Conservation (phyloP, 2,797 vertebrate species). For the Rhyacichthys aspro region DNA sequence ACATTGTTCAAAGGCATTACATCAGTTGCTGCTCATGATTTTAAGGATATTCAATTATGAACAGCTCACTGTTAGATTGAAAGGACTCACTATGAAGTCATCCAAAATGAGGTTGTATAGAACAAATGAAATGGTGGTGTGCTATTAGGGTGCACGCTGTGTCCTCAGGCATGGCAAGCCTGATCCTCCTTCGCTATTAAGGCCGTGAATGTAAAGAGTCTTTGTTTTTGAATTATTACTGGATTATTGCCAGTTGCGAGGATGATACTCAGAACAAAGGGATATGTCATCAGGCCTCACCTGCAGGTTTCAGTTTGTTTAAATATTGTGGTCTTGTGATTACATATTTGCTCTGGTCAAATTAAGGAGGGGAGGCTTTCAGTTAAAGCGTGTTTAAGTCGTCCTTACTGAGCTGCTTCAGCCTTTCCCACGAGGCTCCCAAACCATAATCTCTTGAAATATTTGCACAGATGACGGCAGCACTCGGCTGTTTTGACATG, state of each 20-base stretch:
- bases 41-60: not conserved
- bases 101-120: constrained; percentile 18
- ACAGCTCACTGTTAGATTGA: not conserved
- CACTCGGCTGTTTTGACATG: constrained; percentile 67
- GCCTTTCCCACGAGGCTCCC: constrained; percentile 76
- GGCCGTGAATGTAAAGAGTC: constrained; percentile 54
- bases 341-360: constrained; percentile 26
- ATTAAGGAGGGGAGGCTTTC: constrained; percentile 37
- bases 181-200: constrained; percentile 44
- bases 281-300: constrained; percentile 51
- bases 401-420: constrained; percentile 54
- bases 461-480: constrained; percentile 75
- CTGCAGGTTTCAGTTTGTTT: constrained; percentile 49
- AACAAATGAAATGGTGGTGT: constrained; percentile 43
- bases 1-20: constrained; percentile 28
- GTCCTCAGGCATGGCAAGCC: constrained; percentile 48
- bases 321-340: constrained; percentile 37
- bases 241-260: constrained; percentile 53
- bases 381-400: constrained; percentile 39
- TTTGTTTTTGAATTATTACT: constrained; percentile 65
- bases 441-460: constrained; percentile 73
- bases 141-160: constrained; percentile 23
- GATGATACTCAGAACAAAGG: constrained; percentile 61
- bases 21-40: constrained; percentile 23
- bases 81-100: constrained; percentile 8